Conservation (phyloP, 1,140 invertebrate genomes). For the Solenopsis fugax region DNA sequence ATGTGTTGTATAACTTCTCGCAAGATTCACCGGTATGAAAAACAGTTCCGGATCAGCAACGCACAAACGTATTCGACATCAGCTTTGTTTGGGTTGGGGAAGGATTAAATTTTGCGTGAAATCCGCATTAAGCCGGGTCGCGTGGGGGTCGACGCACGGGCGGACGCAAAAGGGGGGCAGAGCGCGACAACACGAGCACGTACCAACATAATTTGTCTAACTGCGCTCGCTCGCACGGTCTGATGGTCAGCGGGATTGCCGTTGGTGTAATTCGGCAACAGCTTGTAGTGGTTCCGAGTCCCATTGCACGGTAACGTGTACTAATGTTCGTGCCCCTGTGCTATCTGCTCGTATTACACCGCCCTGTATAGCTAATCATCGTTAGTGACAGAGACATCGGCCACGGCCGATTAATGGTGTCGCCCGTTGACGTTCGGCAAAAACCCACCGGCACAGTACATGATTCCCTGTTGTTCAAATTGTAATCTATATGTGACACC, state of each 20-base stretch:
- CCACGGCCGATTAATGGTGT: conserved; percentile 67
- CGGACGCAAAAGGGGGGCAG: background rate
- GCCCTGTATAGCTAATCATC: conserved; percentile 75
- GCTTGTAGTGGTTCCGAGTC: conserved; percentile 78
- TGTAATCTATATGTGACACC: conserved; percentile 30
- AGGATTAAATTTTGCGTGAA: conserved; percentile 74
- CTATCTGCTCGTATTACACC: conserved; percentile 72
- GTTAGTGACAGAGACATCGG: conserved; percentile 76
- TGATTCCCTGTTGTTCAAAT: conserved; percentile 28
- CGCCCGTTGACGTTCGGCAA: conserved; percentile 30
- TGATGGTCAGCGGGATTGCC: conserved; percentile 75
- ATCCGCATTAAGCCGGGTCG: conserved; percentile 64
- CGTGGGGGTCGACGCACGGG: background rate
- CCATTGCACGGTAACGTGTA: conserved; percentile 75
- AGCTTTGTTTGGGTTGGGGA: conserved; percentile 26
- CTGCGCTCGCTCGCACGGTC: conserved; percentile 68
- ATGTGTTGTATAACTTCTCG: background rate
- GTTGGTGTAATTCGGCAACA: conserved; percentile 80
- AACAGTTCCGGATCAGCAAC: conserved; percentile 19
- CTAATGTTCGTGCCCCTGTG: conserved; percentile 48
- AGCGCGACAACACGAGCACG: conserved; percentile 70
- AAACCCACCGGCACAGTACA: conserved; percentile 22
- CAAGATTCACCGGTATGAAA: background rate
- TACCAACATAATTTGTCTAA: conserved; percentile 80
- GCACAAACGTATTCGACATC: conserved; percentile 37